Percentiles rank a stretch among this genome's conserved stretches.
Conservation (phyloP, 2,113 vertebrate genomes). For the Condylura cristata region DNA sequence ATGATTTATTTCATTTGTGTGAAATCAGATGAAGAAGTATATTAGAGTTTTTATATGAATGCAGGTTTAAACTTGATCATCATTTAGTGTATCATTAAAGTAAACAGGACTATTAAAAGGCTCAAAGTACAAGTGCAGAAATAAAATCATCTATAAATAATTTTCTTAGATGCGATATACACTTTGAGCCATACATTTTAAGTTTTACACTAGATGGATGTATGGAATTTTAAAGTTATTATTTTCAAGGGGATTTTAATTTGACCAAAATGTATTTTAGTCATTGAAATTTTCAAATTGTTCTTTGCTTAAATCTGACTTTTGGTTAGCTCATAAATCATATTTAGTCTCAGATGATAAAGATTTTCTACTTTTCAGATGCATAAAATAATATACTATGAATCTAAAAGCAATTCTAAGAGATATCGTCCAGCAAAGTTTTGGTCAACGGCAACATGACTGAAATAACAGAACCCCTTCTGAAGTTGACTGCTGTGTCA, state of each 20-base stretch:
- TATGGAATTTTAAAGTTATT: neutral
- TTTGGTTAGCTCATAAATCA: constrained; percentile 5
- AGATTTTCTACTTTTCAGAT: neutral
- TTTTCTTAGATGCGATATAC: neutral
- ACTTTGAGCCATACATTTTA: neutral
- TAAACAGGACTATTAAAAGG: neutral
- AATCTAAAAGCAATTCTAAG: neutral
- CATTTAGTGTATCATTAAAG: neutral
- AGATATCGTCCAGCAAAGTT: neutral
- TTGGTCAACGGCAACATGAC: neutral
- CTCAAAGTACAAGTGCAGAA: neutral
- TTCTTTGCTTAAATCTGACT: neutral
- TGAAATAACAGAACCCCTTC: neutral
- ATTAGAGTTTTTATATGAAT: neutral
- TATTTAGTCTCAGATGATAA: neutral
- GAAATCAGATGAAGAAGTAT: neutral
- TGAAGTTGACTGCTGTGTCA: neutral
- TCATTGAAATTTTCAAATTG: neutral
- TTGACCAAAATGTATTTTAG: constrained; percentile 3
- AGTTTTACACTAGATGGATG: neutral
- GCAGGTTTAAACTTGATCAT: neutral
- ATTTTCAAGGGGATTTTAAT: constrained; percentile 11
- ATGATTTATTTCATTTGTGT: neutral
- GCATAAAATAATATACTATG: neutral
- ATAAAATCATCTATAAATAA: neutral